Conservation (phyloP, 2,113 vertebrate species). For the Upupa epops region DNA sequence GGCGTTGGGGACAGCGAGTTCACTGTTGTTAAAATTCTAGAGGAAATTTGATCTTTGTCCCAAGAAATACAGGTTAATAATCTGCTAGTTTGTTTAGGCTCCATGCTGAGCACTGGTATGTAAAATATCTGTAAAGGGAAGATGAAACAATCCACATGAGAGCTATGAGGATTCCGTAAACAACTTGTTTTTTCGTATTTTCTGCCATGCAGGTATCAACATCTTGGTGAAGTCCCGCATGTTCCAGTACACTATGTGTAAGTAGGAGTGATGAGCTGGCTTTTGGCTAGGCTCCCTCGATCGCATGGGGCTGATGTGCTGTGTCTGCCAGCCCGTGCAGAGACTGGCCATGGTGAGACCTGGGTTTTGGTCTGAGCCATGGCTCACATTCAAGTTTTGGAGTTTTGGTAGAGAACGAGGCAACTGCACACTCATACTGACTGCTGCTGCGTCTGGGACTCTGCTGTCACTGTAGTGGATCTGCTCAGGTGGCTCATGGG, state of each 20-base stretch:
- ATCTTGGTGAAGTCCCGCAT: constrained; percentile 91
- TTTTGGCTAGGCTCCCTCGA: neutral
- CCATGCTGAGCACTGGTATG: neutral
- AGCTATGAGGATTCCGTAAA: neutral
- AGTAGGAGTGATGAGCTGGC: constrained; percentile 61
- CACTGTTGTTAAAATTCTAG: neutral
- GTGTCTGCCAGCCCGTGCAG: neutral
- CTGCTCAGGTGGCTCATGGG: neutral
- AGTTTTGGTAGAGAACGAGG: neutral
- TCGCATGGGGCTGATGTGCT: accelerated
- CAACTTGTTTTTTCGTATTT: neutral
- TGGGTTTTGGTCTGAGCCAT: neutral
- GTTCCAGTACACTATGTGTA: constrained; percentile 97
- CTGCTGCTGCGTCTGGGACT: neutral
- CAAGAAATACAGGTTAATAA: neutral
- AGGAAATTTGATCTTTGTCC: neutral
- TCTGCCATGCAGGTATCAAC: constrained; percentile 85
- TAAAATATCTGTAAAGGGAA: neutral
- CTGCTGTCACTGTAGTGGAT: accelerated
- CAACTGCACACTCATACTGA: accelerated
- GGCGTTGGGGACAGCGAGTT: neutral
- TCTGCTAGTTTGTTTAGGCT: neutral
- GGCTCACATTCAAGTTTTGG: neutral
- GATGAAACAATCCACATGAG: neutral
- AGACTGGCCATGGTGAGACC: neutral